These are phyloP conservation scores for Heliconius hortense DNA, from an alignment of 2,888 invertebrate genomes.

Conservation along the genomic window DNA sequence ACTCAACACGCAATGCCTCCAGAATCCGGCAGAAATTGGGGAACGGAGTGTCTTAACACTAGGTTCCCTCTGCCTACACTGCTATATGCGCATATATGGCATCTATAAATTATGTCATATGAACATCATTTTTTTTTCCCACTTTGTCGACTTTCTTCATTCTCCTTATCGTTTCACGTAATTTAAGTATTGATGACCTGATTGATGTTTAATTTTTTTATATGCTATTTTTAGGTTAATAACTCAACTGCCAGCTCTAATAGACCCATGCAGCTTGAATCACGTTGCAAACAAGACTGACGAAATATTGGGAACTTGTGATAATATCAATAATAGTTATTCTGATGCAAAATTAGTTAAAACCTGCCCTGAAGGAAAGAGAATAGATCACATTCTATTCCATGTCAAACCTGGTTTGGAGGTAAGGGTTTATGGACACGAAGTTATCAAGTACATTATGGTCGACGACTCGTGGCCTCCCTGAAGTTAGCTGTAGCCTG, in stretches of 20 bases:
- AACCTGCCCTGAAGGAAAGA: slow-evolving; percentile 87
- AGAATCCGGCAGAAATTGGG: no score
- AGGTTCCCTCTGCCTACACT: no score
- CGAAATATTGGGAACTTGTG: slow-evolving; percentile 84
- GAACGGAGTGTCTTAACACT: no score
- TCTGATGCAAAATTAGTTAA: slow-evolving; percentile 80
- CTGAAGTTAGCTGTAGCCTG: no score
- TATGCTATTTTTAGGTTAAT: slow-evolving; percentile 57
- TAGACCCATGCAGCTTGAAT: slow-evolving; percentile 62
- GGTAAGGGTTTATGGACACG: slow-evolving; percentile 47
- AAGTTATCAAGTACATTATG: not conserved
- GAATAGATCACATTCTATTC: slow-evolving; percentile 96
- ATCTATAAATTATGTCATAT: no score
- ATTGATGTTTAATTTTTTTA: not conserved
- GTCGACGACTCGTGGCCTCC: no score
- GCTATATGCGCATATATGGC: no score
- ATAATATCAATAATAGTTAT: slow-evolving; percentile 89
- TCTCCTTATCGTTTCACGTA: no score
- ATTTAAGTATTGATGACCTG: no score
- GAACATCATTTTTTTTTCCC: no score
- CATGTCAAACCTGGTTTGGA: slow-evolving; percentile 59
- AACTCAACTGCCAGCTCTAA: slow-evolving; percentile 71
- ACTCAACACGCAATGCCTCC: no score
- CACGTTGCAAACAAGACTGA: slow-evolving; percentile 49
- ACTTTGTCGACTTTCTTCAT: no score